Evolutionary conservation across 2,113 vertebrate genomes (phyloP).

Genomic region (Camelus bactrianus): DNA sequence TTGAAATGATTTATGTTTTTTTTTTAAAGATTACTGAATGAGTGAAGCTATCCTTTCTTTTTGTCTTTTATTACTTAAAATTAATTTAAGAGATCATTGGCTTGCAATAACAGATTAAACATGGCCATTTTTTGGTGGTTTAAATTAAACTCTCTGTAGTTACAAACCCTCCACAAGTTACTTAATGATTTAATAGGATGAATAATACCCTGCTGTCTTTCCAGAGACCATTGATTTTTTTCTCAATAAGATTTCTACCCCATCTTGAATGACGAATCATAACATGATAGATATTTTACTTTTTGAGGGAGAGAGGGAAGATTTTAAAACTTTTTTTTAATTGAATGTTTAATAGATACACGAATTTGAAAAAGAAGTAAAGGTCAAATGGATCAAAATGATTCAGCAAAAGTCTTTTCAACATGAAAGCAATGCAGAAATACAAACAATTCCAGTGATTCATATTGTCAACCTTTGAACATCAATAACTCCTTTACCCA

Average conservation of each 20-base stretch:
- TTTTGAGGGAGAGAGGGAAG: not conserved
- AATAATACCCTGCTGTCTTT: not conserved
- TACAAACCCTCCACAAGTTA: not conserved
- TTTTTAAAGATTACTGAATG: not conserved
- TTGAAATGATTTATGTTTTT: conserved; percentile 16
- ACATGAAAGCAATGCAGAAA: not conserved
- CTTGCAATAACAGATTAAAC: conserved; percentile 35
- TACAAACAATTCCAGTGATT: not conserved
- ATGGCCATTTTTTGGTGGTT: not conserved
- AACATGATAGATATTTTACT: not conserved
- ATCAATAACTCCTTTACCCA: not conserved
- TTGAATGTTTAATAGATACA: not conserved
- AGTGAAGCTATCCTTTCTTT: not conserved
- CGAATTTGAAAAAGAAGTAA: not conserved
- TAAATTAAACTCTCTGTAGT: conserved; percentile 12
- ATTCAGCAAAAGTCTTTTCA: not conserved
- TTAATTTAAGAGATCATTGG: not conserved
- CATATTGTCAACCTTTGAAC: not conserved
- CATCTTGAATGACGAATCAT: not conserved
- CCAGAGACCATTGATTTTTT: not conserved
- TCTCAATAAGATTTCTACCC: not conserved
- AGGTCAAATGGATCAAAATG: not conserved
- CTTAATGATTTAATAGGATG: not conserved
- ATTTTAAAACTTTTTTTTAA: not conserved
- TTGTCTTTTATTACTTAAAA: not conserved